Conservation (phyloP, 1,140 invertebrate species). For the Diorhabda sublineata region DNA sequence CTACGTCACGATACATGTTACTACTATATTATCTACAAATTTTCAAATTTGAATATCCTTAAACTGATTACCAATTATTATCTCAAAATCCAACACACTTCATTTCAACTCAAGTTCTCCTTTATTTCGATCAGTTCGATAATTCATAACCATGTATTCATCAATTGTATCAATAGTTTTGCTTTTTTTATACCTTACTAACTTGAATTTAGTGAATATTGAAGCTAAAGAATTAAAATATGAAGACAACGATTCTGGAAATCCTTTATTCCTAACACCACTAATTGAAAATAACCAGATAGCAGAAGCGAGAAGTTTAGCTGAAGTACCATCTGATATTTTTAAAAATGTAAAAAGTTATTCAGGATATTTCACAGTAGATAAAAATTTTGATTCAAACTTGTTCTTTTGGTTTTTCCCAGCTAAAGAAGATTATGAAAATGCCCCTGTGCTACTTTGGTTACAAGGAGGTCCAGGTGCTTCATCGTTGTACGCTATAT, state of each 20-base stretch:
- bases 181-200: no score
- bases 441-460: slow-evolving; percentile 66
- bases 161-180: no score
- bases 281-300: slow-evolving; percentile 50
- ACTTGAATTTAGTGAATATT: background rate
- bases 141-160: no score
- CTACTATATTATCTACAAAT: no score
- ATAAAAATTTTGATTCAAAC: slow-evolving; percentile 61
- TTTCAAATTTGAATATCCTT: no score
- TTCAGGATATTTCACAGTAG: slow-evolving; percentile 69
- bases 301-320: slow-evolving; percentile 38
- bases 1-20: no score
- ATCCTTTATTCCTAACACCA: slow-evolving; percentile 52
- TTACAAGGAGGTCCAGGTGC: slow-evolving; percentile 72
- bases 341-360: slow-evolving; percentile 45
- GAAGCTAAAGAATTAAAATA: background rate
- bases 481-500: slow-evolving; percentile 65
- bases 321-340: slow-evolving; percentile 19
- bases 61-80: background rate
- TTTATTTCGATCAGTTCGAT: no score
- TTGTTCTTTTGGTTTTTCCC: slow-evolving; percentile 78
- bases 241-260: slow-evolving; percentile 16
- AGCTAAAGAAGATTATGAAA: slow-evolving; percentile 48
- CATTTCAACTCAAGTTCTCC: background rate
- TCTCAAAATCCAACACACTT: background rate